Conservation (phyloP, 2,888 invertebrate species). For the Monopis laevigella region DNA sequence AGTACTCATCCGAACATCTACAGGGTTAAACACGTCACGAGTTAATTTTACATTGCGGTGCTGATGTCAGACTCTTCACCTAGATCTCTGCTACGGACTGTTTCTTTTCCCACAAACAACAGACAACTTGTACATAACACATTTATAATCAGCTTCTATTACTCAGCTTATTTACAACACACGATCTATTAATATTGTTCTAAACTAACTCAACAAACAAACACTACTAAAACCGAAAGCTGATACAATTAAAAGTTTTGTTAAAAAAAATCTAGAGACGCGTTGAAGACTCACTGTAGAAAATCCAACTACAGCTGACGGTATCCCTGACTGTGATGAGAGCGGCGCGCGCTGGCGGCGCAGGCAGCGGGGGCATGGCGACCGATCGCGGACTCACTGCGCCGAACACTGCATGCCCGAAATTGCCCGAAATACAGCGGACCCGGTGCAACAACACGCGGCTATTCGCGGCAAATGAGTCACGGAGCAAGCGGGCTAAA, state of each 20-base stretch:
- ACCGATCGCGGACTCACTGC: slow-evolving; percentile 45
- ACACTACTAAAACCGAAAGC: no score
- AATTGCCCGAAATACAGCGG: slow-evolving; percentile 36
- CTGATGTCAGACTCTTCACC: slow-evolving; percentile 64
- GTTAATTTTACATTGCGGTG: slow-evolving; percentile 58
- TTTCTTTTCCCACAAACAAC: slow-evolving; percentile 45
- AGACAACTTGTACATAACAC: slow-evolving; percentile 17
- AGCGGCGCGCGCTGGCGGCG: slow-evolving; percentile 54
- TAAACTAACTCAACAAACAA: no score
- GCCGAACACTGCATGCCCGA: slow-evolving; percentile 41
- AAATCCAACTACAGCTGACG: slow-evolving; percentile 79
- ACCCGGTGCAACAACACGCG: slow-evolving; percentile 61
- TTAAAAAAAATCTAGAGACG: no score
- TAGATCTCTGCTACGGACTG: slow-evolving; percentile 45
- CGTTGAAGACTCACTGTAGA: slow-evolving; percentile 71
- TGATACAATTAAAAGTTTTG: no score
- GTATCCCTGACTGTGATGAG: slow-evolving; percentile 72
- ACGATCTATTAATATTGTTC: no score
- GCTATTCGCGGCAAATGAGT: slow-evolving; percentile 63
- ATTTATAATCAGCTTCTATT: not conserved
- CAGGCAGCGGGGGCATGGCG: slow-evolving; percentile 57
- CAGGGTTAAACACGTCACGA: slow-evolving; percentile 47
- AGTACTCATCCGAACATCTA: slow-evolving; percentile 30
- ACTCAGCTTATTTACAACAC: no score
- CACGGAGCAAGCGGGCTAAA: slow-evolving; percentile 63